These are phyloP conservation scores for Eubasilissa regina DNA, from an alignment of 1,140 invertebrate species.

Conservation along the genomic window DNA sequence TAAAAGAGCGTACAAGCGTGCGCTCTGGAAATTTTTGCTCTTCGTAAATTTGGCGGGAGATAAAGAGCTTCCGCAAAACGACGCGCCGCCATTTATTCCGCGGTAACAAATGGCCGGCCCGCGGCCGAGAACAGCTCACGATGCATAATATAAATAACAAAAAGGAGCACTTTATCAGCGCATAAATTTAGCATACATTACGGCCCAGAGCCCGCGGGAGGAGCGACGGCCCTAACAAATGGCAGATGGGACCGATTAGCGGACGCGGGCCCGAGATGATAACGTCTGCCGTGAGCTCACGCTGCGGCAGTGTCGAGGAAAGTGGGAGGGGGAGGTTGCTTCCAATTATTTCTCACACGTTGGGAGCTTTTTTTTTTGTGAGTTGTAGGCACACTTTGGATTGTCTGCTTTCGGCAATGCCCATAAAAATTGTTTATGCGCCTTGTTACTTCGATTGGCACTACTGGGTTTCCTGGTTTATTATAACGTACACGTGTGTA, in stretches of 20 bases:
- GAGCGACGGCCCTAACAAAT: constrained; percentile 47
- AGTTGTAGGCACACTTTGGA: too few relatives aligned
- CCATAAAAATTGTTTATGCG: too few relatives aligned
- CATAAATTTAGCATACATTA: constrained; percentile 60
- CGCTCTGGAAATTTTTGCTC: too few relatives aligned
- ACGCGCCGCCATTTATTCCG: constrained; percentile 3
- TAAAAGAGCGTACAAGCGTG: too few relatives aligned
- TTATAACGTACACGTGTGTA: too few relatives aligned
- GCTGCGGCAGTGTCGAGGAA: background rate
- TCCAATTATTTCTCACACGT: too few relatives aligned
- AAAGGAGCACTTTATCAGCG: constrained; percentile 58
- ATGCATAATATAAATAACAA: constrained; percentile 59
- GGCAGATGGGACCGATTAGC: constrained; percentile 53
- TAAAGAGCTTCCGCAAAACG: constrained; percentile 29
- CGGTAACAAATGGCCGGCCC: constrained; percentile 31
- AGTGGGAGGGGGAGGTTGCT: background rate
- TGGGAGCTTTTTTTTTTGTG: too few relatives aligned
- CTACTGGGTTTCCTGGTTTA: too few relatives aligned
- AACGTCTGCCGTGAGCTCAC: constrained; percentile 42
- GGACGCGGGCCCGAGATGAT: constrained; percentile 47
- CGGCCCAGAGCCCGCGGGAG: constrained; percentile 28
- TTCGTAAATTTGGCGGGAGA: constrained; percentile 2
- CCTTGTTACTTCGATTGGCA: too few relatives aligned
- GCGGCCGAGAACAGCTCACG: constrained; percentile 43
- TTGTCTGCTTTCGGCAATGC: too few relatives aligned